These are phyloP conservation scores for Cenopis cana DNA, from an alignment of 2,888 invertebrate genomes.

Conservation along the genomic window DNA sequence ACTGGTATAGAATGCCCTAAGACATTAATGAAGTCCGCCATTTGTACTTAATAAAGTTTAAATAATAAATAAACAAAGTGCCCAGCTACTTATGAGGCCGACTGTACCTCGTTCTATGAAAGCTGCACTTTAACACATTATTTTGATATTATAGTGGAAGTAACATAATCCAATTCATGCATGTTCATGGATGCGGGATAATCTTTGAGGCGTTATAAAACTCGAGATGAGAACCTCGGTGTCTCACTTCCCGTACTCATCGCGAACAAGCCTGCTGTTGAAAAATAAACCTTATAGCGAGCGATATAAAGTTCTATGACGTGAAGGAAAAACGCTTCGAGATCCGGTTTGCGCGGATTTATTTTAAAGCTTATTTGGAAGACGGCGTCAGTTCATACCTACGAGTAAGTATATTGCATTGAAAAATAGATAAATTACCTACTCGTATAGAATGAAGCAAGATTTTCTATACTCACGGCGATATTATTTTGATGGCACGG, in stretches of 20 bases:
- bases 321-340: background rate
- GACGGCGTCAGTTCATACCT: constrained; percentile 19
- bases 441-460: background rate
- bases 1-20: too few species aligned
- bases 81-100: too few species aligned
- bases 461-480: background rate
- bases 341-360: constrained; percentile 13
- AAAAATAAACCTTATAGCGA: background rate
- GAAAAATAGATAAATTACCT: background rate
- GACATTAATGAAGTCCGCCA: too few species aligned
- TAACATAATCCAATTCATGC: constrained; percentile 1
- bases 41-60: too few species aligned
- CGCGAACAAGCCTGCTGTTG: background rate
- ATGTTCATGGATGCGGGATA: constrained; percentile 8
- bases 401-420: constrained; percentile 24
- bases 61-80: too few species aligned
- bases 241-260: background rate
- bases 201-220: constrained; percentile 32
- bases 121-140: background rate
- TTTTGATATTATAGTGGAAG: background rate
- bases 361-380: constrained; percentile 30
- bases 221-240: constrained; percentile 17
- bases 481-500: too few species aligned
- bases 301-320: background rate
- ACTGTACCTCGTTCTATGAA: too few species aligned